phyloP scores from a whole-genome alignment of 2,113 vertebrate species.

The Gobius niger region DNA sequence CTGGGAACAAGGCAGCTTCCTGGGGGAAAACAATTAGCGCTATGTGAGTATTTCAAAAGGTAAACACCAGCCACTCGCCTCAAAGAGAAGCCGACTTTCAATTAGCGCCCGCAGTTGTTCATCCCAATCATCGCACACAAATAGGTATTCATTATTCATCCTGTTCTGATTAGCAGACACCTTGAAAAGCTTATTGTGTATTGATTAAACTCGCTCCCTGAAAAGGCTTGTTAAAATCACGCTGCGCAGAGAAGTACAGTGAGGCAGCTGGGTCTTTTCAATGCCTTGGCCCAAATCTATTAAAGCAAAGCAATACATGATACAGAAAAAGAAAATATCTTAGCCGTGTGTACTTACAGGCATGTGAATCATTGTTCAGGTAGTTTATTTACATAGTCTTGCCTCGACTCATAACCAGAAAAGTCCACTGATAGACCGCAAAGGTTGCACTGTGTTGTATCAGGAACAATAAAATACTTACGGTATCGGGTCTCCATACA shows the following conservation, averaged over 20 bases:
- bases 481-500: constrained; percentile 87
- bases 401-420: too few relatives aligned
- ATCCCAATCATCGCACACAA: constrained; percentile 11
- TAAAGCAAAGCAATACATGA: neutral
- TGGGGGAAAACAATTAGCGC: constrained; percentile 24
- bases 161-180: constrained; percentile 21
- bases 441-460: neutral
- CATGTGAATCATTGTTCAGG: too few relatives aligned
- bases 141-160: constrained; percentile 33
- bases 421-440: too few relatives aligned
- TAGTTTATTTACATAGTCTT: too few relatives aligned
- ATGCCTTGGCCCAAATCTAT: neutral
- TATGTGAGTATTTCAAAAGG: neutral
- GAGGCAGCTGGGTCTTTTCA: neutral
- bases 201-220: constrained; percentile 37
- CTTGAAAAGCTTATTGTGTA: constrained; percentile 21
- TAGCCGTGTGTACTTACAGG: too few relatives aligned
- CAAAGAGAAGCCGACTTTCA: constrained; percentile 7
- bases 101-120: neutral
- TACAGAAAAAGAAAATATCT: too few relatives aligned
- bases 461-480: constrained; percentile 72
- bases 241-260: neutral
- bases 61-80: neutral
- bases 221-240: constrained; percentile 30
- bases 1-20: constrained; percentile 64